A percentile compares a stretch with the other conserved stretches of the same genome.
Conservation (phyloP, 2,797 vertebrate species). For the Acrossocheilus fasciatus region DNA sequence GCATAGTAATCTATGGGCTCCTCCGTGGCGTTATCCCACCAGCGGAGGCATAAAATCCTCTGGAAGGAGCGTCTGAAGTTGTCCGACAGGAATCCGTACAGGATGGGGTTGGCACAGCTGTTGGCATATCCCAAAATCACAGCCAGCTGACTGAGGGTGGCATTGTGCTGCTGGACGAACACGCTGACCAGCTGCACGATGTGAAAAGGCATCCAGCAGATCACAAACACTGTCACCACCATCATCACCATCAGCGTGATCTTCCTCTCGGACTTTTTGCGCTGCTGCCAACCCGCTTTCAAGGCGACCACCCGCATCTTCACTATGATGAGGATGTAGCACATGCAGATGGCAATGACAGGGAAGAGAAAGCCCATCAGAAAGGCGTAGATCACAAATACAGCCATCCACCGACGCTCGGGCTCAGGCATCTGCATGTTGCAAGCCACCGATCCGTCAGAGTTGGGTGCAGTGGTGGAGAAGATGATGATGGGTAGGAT, state of each 20-base stretch:
- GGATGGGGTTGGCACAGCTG: conserved; percentile 91
- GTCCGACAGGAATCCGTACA: conserved; percentile 91
- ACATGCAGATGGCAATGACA: conserved; percentile 90
- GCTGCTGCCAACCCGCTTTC: conserved; percentile 92
- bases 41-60: conserved; percentile 88
- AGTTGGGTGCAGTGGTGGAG: conserved; percentile 86
- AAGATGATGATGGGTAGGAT: conserved; percentile 91
- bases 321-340: conserved; percentile 90
- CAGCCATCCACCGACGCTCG: conserved; percentile 85
- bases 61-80: conserved; percentile 92
- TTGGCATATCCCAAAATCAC: conserved; percentile 90
- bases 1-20: conserved; percentile 92
- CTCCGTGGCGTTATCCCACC: conserved; percentile 89
- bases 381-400: conserved; percentile 89
- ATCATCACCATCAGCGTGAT: conserved; percentile 94
- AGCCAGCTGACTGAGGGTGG: conserved; percentile 89
- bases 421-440: conserved; percentile 93
- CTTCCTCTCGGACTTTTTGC: conserved; percentile 88
- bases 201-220: conserved; percentile 95
- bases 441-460: conserved; percentile 88
- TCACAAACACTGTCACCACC: conserved; percentile 91
- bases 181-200: conserved; percentile 89
- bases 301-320: conserved; percentile 90
- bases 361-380: conserved; percentile 92
- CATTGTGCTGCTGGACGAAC: conserved; percentile 86